Percentiles rank a stretch among this genome's conserved stretches.
These are phyloP conservation scores for Ploceus nigricollis DNA, from an alignment of 2,113 vertebrate genomes.

Conservation along the genomic window DNA sequence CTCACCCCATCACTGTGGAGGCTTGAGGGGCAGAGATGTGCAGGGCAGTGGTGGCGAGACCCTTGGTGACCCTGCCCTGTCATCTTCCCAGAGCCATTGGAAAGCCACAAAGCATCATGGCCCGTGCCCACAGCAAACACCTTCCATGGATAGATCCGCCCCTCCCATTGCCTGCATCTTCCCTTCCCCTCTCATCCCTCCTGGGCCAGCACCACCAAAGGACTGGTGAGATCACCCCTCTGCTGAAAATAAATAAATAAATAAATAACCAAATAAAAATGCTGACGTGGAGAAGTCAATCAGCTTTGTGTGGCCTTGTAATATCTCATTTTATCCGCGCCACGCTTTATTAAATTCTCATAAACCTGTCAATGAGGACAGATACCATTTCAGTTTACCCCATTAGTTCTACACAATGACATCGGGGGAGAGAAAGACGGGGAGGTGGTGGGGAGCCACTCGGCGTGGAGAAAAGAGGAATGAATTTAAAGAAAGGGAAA, in stretches of 20 bases:
- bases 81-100: fast-evolving
- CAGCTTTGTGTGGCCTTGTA: slow-evolving; percentile 68
- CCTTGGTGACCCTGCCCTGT: fast-evolving
- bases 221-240: background rate
- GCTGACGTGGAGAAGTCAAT: slow-evolving; percentile 72
- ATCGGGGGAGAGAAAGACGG: slow-evolving; percentile 11
- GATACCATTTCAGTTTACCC: slow-evolving; percentile 82
- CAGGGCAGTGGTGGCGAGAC: background rate
- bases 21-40: fast-evolving
- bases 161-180: background rate
- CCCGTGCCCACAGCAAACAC: background rate
- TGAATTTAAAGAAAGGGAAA: slow-evolving; percentile 8
- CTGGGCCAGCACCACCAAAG: fast-evolving
- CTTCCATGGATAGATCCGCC: fast-evolving
- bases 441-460: slow-evolving; percentile 6
- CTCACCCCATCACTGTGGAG: background rate
- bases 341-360: slow-evolving; percentile 89
- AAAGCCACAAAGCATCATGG: background rate
- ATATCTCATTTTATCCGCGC: slow-evolving; percentile 83
- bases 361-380: slow-evolving; percentile 85
- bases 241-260: slow-evolving; percentile 17
- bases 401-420: slow-evolving; percentile 83
- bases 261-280: slow-evolving; percentile 65
- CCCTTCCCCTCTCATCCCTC: background rate
- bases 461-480: slow-evolving; percentile 15